Evolutionary conservation across 1,140 invertebrate genomes (phyloP), one percentile per base, ranked within the genome.

Genomic region (Phthorimaea operculella): DNA sequence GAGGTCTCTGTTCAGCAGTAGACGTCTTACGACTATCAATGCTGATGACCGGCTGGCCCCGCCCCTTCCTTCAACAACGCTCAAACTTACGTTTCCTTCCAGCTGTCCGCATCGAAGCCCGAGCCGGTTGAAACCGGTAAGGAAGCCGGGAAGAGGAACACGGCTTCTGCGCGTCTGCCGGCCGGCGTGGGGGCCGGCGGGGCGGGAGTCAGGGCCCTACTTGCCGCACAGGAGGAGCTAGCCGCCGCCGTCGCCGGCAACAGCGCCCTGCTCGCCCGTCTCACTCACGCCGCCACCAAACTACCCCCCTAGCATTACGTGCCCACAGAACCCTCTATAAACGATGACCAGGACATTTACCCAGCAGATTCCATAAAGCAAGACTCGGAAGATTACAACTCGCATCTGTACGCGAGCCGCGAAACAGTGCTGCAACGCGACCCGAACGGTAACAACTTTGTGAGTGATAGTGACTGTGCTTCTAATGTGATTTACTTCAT

Each of bases 201-300:
- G 16, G 69, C 64, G 47, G 77, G 72, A 7, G 62, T 72, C 58
- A 68, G 75, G 42, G 77, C 74, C 49, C 64, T 80, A 58, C 62
- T 75, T 49, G 64, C 63, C 8, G 68, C 74, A 49, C 71, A 75
- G 28, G 76, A 71, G 18, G 75, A 77, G 33, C 51, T 78, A 33
- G 65, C 68, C 1, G 52, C 58, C 18, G 59, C 54, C 42, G 65
- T 69, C 45, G 63, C 66, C 16, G 39, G 51, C 56, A 71, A 72
- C 74, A 56, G 71, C 3, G 68, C 70, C 55, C 72, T 77, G 48
- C 50, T 79, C 34, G 67, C 68, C 51, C 63, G 64, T n/a, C 70
- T 75, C 16, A 16, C 61, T 53, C 62, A 59, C 33, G 55, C 67
- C 44, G 59, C 72, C 16, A 56, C 57, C 39, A 50, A 62, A 52